phyloP scores from a whole-genome alignment of 2,113 vertebrate genomes.

The Polyodon spathula region DNA sequence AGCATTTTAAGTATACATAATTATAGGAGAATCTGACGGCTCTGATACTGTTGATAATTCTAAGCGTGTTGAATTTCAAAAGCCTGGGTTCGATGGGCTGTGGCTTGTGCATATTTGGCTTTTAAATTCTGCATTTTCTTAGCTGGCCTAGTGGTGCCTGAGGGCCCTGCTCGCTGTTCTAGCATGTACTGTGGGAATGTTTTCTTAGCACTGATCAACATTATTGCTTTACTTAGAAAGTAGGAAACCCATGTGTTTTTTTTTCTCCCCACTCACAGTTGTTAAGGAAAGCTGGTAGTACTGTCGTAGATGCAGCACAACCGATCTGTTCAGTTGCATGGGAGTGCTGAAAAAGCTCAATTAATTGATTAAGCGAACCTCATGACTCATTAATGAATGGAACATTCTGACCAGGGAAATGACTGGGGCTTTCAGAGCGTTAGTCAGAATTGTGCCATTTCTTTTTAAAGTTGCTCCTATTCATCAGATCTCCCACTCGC shows the following conservation, averaged over 20 bases:
- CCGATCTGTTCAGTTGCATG: background rate
- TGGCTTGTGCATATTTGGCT: background rate
- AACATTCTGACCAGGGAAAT: background rate
- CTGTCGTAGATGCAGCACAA: background rate
- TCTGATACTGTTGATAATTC: no score
- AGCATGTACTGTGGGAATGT: background rate
- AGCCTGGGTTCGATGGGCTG: no score
- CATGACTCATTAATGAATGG: background rate
- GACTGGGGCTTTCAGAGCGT: background rate
- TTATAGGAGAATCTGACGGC: no score
- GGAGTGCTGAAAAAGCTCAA: background rate
- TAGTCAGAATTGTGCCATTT: background rate
- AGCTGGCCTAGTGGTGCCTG: background rate
- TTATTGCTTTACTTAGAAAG: background rate
- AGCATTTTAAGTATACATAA: no score
- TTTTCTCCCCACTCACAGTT: background rate
- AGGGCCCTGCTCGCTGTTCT: background rate
- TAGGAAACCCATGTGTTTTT: background rate
- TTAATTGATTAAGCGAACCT: slow-evolving; percentile 1
- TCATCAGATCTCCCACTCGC: background rate
- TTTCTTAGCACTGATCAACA: background rate
- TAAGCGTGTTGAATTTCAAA: no score
- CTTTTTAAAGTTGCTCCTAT: background rate
- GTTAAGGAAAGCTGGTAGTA: background rate
- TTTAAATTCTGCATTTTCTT: background rate